Percentiles rank a stretch among this genome's conserved stretches.
Conservation (phyloP, 2,113 vertebrate species). For the Copsychus sechellarum region DNA sequence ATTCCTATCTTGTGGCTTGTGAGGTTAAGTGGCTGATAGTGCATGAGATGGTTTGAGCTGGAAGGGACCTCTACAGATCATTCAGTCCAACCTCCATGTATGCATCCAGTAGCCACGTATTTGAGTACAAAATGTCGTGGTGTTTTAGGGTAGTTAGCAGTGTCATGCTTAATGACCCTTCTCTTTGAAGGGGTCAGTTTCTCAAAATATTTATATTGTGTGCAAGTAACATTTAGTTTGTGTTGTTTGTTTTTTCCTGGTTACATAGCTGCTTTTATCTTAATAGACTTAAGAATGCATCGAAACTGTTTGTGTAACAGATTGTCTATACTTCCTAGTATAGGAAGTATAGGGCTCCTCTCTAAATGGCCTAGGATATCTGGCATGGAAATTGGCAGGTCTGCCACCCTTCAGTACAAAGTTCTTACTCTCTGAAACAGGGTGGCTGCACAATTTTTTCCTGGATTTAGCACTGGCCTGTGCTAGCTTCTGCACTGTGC, state of each 20-base stretch:
- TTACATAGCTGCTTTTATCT: not conserved
- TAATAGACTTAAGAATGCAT: not conserved
- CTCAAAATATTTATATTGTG: not conserved
- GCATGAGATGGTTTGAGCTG: not conserved
- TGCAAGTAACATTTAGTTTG: not conserved
- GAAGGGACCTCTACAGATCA: not conserved
- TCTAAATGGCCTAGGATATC: not conserved
- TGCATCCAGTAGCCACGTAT: fast-evolving
- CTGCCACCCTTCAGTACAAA: not conserved
- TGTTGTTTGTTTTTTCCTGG: not conserved
- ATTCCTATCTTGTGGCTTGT: not conserved
- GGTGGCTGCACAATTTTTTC: not conserved
- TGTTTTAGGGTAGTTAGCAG: not conserved
- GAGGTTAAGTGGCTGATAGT: not conserved
- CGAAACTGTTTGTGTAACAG: not conserved
- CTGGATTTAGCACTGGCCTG: not conserved
- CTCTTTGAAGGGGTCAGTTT: not conserved
- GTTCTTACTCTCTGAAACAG: not conserved
- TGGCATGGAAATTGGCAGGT: not conserved
- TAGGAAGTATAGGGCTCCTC: too few species aligned
- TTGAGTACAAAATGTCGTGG: not conserved
- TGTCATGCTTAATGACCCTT: not conserved
- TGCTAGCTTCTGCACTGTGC: not conserved
- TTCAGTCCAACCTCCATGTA: not conserved
- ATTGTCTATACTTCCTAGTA: not conserved